Conservation (phyloP, 2,113 vertebrate species). For the Taurulus bubalis region DNA sequence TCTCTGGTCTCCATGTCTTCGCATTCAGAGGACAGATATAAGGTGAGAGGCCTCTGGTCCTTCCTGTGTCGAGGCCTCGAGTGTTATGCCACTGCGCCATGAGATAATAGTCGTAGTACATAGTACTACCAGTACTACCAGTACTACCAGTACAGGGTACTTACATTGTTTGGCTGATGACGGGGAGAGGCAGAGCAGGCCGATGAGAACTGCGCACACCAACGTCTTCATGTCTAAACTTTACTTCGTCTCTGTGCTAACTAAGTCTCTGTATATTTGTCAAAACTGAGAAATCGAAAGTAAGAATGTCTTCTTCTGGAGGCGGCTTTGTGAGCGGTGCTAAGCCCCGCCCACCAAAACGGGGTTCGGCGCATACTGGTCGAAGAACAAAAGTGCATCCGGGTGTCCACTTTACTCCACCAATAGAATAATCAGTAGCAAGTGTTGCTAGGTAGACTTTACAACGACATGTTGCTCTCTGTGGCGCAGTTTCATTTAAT, state of each 20-base stretch:
- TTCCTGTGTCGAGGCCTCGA: not conserved
- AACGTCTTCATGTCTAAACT: not conserved
- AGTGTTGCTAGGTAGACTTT: constrained; percentile 1
- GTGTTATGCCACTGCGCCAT: not conserved
- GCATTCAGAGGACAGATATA: not conserved
- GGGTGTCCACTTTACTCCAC: not conserved
- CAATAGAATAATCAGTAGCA: constrained; percentile 3
- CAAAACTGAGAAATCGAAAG: constrained; percentile 1
- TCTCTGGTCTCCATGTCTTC: not conserved
- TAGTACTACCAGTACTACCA: too few species aligned
- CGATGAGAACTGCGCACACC: rapidly evolving
- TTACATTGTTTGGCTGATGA: constrained; percentile 5
- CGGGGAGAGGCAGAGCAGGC: not conserved
- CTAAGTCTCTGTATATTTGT: too few species aligned
- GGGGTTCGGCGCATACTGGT: not conserved
- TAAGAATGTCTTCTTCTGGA: not conserved
- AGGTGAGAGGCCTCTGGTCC: not conserved
- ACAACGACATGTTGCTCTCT: constrained; percentile 19
- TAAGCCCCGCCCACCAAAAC: not conserved
- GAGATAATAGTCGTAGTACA: not conserved
- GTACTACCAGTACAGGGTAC: not conserved
- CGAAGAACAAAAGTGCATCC: not conserved
- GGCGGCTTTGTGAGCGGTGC: not conserved
- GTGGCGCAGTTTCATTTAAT: constrained; percentile 5
- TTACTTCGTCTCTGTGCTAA: not conserved